Percentiles rank a stretch among this genome's conserved stretches.
phyloP scores from a whole-genome alignment of 2,113 vertebrate species.

The Sorex araneus region DNA sequence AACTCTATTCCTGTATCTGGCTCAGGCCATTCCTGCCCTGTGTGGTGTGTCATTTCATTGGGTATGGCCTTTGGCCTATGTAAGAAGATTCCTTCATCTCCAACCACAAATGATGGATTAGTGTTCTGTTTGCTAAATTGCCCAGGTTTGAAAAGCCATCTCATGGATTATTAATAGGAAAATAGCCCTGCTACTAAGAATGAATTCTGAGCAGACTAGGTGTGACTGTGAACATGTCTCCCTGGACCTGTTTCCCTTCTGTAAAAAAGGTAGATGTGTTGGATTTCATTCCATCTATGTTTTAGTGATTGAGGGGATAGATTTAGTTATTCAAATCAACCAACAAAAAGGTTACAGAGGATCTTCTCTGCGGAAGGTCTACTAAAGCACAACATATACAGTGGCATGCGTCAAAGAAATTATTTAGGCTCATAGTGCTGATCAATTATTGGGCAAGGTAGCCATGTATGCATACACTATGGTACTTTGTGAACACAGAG shows the following conservation, averaged over 20 bases:
- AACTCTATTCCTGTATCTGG: slow-evolving; percentile 53
- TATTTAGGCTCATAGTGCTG: neutral
- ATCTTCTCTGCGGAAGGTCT: neutral
- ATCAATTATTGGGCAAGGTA: neutral
- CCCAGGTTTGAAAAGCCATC: slow-evolving; percentile 57
- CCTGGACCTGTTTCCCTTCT: neutral
- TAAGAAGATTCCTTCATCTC: slow-evolving; percentile 58
- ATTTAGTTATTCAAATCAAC: neutral
- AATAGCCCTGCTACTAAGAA: slow-evolving; percentile 22
- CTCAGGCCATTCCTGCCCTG: neutral
- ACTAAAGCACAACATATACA: neutral
- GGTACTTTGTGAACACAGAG: neutral
- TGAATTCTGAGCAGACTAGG: neutral
- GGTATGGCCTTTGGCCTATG: slow-evolving; percentile 49
- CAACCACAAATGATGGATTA: slow-evolving; percentile 59
- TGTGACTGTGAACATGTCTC: neutral
- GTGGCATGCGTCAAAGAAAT: no score
- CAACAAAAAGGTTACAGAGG: neutral
- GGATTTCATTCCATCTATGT: neutral
- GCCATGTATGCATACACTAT: neutral
- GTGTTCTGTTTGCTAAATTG: slow-evolving; percentile 32
- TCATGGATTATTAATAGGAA: slow-evolving; percentile 62
- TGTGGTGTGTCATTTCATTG: slow-evolving; percentile 28
- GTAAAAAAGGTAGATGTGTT: neutral
- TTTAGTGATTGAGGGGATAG: neutral